Evolutionary conservation across 2,113 vertebrate genomes (phyloP).

Genomic region (Hyaena hyaena): DNA sequence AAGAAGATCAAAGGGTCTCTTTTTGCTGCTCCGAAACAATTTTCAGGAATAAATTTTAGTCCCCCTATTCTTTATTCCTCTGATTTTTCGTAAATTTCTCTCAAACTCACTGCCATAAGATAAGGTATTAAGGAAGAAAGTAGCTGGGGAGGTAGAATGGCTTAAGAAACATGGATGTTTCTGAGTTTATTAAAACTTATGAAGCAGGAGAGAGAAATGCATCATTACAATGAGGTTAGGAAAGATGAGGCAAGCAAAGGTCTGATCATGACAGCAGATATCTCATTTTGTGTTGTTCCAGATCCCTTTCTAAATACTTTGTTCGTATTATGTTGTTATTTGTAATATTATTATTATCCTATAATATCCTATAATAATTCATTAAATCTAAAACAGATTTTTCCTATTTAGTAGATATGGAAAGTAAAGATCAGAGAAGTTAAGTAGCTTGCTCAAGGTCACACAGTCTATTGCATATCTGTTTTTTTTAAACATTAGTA

Average conservation of each 20-base stretch:
- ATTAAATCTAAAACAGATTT: not conserved
- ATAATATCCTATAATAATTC: not conserved
- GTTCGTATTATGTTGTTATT: not conserved
- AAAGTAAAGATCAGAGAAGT: conserved; percentile 9
- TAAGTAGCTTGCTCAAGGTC: not conserved
- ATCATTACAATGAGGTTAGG: not conserved
- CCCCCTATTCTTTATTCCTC: not conserved
- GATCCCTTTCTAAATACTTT: not conserved
- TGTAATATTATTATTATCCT: not conserved
- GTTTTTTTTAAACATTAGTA: not conserved
- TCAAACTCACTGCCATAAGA: not conserved
- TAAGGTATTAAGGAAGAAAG: not conserved
- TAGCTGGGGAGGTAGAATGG: not conserved
- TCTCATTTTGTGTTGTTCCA: not conserved
- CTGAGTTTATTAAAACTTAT: not conserved
- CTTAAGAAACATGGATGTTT: not conserved
- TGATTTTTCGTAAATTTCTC: not conserved
- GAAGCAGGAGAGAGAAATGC: not conserved
- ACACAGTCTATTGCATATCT: not conserved
- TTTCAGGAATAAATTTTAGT: not conserved
- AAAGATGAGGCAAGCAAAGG: not conserved
- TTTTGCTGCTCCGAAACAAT: not conserved
- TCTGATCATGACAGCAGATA: not conserved
- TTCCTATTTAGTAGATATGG: not conserved
- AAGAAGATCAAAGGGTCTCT: not conserved